phyloP scores from a whole-genome alignment of 2,797 vertebrate genomes.

The Aeoliscus strigatus region DNA sequence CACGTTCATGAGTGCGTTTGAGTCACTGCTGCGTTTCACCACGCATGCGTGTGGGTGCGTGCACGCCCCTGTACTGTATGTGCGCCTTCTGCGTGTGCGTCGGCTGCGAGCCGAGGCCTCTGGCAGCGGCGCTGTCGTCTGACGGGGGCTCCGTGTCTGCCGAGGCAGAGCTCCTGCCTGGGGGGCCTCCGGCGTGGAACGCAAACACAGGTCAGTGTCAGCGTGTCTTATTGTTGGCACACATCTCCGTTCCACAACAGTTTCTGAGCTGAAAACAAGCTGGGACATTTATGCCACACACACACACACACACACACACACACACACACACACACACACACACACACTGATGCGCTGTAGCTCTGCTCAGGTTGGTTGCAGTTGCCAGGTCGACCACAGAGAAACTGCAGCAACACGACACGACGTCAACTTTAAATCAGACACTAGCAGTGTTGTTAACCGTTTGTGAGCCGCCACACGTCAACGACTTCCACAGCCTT shows the following conservation, averaged over 20 bases:
- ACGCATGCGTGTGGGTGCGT: too few relatives aligned
- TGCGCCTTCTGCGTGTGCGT: constrained; percentile 37
- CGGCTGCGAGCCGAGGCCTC: constrained; percentile 46
- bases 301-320: too few relatives aligned
- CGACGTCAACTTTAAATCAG: constrained; percentile 24
- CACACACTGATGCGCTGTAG: too few relatives aligned
- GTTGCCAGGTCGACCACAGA: constrained; percentile 18
- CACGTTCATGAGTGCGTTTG: too few relatives aligned
- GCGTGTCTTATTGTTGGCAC: constrained; percentile 55
- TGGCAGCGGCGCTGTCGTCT: constrained; percentile 49
- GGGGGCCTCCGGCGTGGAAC: constrained; percentile 43
- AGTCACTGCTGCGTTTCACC: too few relatives aligned
- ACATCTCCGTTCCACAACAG: constrained; percentile 25
- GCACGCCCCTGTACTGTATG: constrained; percentile 24
- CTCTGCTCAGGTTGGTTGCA: too few relatives aligned
- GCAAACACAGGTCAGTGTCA: constrained; percentile 52
- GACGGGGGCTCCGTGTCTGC: constrained; percentile 49
- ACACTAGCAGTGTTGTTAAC: constrained; percentile 19
- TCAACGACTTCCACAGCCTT: constrained; percentile 9
- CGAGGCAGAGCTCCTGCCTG: constrained; percentile 42
- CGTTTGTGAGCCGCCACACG: neutral
- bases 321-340: too few relatives aligned
- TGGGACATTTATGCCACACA: constrained; percentile 36
- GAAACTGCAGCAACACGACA: constrained; percentile 22
- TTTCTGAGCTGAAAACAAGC: constrained; percentile 26